phyloP scores from a whole-genome alignment of 2,888 invertebrate species.

The Meganola albula region DNA sequence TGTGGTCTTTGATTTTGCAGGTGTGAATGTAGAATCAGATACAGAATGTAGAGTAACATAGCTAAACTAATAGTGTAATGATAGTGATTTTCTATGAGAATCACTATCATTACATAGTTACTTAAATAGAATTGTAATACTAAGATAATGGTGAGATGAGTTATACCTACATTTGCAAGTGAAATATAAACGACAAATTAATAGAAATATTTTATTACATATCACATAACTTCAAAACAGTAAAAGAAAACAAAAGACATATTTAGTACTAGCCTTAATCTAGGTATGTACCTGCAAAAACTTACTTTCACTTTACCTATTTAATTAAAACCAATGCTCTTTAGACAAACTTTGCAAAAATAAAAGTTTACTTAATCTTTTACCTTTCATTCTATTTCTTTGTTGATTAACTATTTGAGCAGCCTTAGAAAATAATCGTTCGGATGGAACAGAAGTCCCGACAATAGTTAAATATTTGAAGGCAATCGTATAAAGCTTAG shows the following conservation, averaged over 20 bases:
- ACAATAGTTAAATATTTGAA: background rate
- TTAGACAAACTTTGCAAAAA: background rate
- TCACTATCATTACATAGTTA: too few species aligned
- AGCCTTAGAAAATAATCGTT: background rate
- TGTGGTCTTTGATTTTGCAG: conserved; percentile 1
- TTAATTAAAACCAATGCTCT: background rate
- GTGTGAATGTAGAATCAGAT: conserved; percentile 8
- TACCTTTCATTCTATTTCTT: background rate
- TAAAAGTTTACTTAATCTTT: background rate
- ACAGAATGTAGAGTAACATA: conserved; percentile 7
- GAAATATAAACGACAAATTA: background rate
- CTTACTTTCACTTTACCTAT: background rate
- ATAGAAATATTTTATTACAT: background rate
- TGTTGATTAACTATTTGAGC: background rate
- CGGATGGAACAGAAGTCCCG: background rate
- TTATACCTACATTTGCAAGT: background rate
- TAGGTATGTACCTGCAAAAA: background rate
- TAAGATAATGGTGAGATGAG: background rate
- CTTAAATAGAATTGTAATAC: background rate
- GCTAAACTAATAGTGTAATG: too few species aligned
- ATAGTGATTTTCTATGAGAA: background rate
- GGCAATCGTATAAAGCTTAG: background rate
- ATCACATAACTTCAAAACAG: background rate
- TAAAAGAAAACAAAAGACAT: too few species aligned
- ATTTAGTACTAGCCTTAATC: background rate